These are phyloP conservation scores for Calycopis cecrops DNA, from an alignment of 1,140 invertebrate species.

Conservation along the genomic window DNA sequence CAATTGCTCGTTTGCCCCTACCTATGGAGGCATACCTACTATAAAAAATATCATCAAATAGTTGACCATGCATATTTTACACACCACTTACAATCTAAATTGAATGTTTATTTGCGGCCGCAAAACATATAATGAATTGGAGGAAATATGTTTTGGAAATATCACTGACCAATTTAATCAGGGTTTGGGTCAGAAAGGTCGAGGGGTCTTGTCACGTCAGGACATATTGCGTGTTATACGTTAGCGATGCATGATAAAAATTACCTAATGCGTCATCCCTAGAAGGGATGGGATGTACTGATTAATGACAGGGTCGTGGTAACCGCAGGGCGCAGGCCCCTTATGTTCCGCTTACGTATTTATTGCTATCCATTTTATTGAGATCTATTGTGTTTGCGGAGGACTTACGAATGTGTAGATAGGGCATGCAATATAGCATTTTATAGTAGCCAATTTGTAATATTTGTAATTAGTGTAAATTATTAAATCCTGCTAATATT, in stretches of 20 bases:
- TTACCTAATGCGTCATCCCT: slow-evolving; percentile 54
- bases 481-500: no score
- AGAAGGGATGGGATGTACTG: slow-evolving; percentile 33
- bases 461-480: no score
- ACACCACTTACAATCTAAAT: no score
- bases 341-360: slow-evolving; percentile 46
- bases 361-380: slow-evolving; percentile 50
- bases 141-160: not conserved
- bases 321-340: slow-evolving; percentile 31
- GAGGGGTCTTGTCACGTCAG: slow-evolving; percentile 16
- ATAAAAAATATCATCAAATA: no score
- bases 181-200: not conserved
- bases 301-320: slow-evolving; percentile 41
- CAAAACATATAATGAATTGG: no score
- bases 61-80: no score
- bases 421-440: not conserved
- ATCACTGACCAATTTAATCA: slow-evolving; percentile 11
- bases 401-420: not conserved
- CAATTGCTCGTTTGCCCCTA: no score
- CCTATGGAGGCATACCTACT: no score
- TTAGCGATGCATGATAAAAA: slow-evolving; percentile 41
- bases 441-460: no score
- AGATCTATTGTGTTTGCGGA: not conserved
- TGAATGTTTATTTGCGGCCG: no score
- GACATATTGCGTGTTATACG: slow-evolving; percentile 26